Base-by-base conservation (phyloP, 2,888 invertebrate species). In the Drosophila rubida region DNA sequence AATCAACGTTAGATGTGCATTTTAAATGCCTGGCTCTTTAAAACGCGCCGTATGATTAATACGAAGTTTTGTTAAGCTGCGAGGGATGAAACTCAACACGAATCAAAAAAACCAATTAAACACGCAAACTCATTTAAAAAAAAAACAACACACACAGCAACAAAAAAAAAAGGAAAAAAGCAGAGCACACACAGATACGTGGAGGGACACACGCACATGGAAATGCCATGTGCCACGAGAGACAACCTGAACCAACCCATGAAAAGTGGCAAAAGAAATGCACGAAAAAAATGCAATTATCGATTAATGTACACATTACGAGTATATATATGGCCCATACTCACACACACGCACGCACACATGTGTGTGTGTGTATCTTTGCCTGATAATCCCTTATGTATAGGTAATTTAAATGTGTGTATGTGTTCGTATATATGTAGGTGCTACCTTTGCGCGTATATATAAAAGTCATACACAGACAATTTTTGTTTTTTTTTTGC, bases 71-170 rank as follows among this genome's bases (percentile, higher is more conserved):
- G 35, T 61, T 69, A 54, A 61, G 48, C 35, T 41, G 48, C 35
- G 35, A 30, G 45, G 65, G 48, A 57, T 46, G 46, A 35, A 51
- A 35, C 27, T 16, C 19, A 44, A 42, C n/a, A 8, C 11, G 37
- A 54, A 69, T 48, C 50, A 51, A 49, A 65, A 69, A 86, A 80
- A 84, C 84, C 76, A 85, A 85, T 85, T 85, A 85, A 86, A 85
- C 80, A 87, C 88, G 87, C 87, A 85, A 89, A 86, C 87, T 86
- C 89, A 88, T 90, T 86, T 79, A 72, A 70, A 64, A 63, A 74
- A 62, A 50, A 13, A 35, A 44, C 22, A 50, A 37, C 11, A 30
- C 5, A 4, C 11, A 19, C 22, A 49, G 22, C 11, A 32, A 16
- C 16, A 16, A 41, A 11, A 32, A 11, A 35, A 8, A 30, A 30